Conservation (phyloP, 1,140 invertebrate genomes). For the Brachionus plicatilis region DNA sequence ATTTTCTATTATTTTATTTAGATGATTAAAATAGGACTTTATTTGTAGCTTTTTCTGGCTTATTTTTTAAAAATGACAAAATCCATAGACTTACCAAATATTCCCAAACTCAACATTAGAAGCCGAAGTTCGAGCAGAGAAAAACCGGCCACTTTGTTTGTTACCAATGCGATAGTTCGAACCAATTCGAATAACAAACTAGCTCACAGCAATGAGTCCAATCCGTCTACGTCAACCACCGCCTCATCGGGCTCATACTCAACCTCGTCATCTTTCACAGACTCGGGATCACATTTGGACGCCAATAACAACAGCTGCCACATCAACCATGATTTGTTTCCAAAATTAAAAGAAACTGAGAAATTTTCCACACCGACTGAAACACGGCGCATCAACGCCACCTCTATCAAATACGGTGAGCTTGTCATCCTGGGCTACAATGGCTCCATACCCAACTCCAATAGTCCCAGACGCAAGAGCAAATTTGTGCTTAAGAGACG, state of each 20-base stretch:
- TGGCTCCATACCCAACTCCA: neutral
- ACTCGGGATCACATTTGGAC: neutral
- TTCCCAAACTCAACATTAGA: neutral
- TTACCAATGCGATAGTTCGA: neutral
- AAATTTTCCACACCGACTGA: neutral
- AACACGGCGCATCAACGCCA: neutral
- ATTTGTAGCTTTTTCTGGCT: neutral
- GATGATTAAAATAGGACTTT: neutral
- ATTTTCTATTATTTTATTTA: neutral
- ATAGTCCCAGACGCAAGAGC: constrained; percentile 66
- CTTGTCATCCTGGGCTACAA: constrained; percentile 80
- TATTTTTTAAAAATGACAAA: neutral
- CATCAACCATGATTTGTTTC: neutral
- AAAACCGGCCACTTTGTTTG: neutral
- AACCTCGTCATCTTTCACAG: neutral
- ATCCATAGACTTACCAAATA: neutral
- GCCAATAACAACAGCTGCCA: neutral
- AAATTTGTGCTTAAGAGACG: constrained; percentile 86
- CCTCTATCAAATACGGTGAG: constrained; percentile 72
- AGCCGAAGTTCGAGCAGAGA: neutral
- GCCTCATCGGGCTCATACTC: neutral
- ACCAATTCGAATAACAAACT: neutral
- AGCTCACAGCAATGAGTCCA: neutral
- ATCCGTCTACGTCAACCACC: neutral
- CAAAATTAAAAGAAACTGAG: neutral